Base-by-base conservation (phyloP, 1,140 invertebrate genomes). In the Dendroctonus valens region DNA sequence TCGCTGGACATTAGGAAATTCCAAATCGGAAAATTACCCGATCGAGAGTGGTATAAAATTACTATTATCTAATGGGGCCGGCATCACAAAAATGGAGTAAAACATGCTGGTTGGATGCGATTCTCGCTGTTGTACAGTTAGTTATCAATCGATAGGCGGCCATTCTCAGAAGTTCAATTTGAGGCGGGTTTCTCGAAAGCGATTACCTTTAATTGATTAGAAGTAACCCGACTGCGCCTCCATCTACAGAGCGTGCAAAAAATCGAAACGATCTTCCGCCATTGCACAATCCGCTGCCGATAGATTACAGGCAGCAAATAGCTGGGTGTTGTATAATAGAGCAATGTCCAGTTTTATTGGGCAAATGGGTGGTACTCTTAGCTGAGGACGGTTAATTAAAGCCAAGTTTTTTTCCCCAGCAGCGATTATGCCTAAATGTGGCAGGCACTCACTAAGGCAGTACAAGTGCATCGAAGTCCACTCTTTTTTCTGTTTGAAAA, bases 211-310 rank as follows among this genome's bases (percentile, higher is more conserved):
- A 69, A 69, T 69, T 65, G 67, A 64, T 65, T 69, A 58, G 54
- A 69, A 65, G 59, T 63, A 65, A 69, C 69, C 58, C 44, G 62
- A 72, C 41, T 64, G 70, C 68, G 68, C 67, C 59, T 41, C 63
- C 68, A 71, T 61, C 70, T 68, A 71, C 14, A 69, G 63, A 68
- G 48, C 48, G 41, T 41, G 40, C 54, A 72, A 70, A 65, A 64
- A 67, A 63, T 68, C 60, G 37, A 72, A 66, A 66, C 59, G 67
- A 65, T 59, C 46, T 60, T 60, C 64, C 67, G 68, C 67, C 70
- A 68, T 69, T 59, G 44, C 52, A 57, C 61, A 64, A 65, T 68
- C 26, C 37, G 54, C 46, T 26, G 26, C 53, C 41, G 58, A 67
- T 67, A 67, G 57, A 67, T 59, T 53, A 26, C 26, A 26, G 26